A percentile compares a stretch with the other conserved stretches of the same genome.
phyloP scores from a whole-genome alignment of 1,140 invertebrate genomes.

The Drosophila nannoptera region DNA sequence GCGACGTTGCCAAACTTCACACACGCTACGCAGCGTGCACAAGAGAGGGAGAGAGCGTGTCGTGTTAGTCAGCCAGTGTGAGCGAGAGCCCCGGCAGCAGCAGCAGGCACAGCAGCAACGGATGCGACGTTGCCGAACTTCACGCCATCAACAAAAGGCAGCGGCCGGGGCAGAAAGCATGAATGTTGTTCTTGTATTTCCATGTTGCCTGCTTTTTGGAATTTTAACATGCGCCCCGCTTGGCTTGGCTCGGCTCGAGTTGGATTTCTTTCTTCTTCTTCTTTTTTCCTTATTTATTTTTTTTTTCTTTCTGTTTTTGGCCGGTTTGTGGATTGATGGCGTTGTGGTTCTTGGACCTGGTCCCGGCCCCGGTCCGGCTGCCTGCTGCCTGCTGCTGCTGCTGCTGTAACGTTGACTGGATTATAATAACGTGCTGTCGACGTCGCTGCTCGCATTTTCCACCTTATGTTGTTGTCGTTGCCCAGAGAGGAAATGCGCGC shows the following conservation, averaged over 20 bases:
- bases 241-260: conserved; percentile 43
- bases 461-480: conserved; percentile 50
- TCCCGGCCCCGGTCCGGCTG: conserved; percentile 33
- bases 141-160: conserved; percentile 44
- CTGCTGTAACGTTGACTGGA: conserved; percentile 56
- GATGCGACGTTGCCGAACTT: conserved; percentile 33
- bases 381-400: conserved; percentile 32
- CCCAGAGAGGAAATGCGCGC: conserved; percentile 53
- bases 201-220: conserved; percentile 67
- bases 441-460: conserved; percentile 68
- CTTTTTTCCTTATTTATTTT: conserved; percentile 8
- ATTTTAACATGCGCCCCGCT: conserved; percentile 70
- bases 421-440: conserved; percentile 69
- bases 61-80: conserved; percentile 12
- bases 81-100: conserved; percentile 9
- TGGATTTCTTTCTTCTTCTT: conserved; percentile 18
- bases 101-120: conserved; percentile 12
- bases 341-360: conserved; percentile 43
- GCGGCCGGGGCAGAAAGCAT: conserved; percentile 41
- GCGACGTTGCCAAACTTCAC: conserved; percentile 59
- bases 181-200: conserved; percentile 72
- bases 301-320: conserved; percentile 18
- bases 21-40: conserved; percentile 31
- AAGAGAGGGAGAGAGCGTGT: conserved; percentile 9
- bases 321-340: conserved; percentile 46